These are phyloP conservation scores for Conistra vaccinii DNA, from an alignment of 2,888 invertebrate species.

Conservation along the genomic window DNA sequence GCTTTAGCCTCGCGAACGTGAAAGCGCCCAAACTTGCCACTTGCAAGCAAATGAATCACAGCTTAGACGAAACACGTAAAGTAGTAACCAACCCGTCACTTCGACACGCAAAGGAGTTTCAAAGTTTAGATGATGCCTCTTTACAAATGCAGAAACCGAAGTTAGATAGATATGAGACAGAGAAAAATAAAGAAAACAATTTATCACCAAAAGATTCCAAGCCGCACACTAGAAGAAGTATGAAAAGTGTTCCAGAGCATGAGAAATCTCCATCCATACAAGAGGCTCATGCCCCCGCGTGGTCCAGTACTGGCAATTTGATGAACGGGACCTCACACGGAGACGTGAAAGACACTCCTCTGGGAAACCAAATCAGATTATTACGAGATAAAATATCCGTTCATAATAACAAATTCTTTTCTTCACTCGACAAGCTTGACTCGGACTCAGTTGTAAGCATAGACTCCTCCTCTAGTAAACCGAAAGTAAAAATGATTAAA, in stretches of 20 bases:
- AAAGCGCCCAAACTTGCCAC: constrained; percentile 89
- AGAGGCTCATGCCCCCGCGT: constrained; percentile 68
- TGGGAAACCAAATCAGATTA: constrained; percentile 85
- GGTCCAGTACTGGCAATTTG: constrained; percentile 82
- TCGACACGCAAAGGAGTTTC: constrained; percentile 92
- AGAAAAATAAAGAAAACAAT: constrained; percentile 72
- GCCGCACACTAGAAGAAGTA: constrained; percentile 73
- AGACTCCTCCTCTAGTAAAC: constrained; percentile 80
- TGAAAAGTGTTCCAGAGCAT: constrained; percentile 85
- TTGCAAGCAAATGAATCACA: constrained; percentile 93
- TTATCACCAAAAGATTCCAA: constrained; percentile 74
- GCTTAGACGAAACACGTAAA: constrained; percentile 93
- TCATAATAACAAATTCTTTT: constrained; percentile 89
- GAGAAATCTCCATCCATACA: constrained; percentile 73
- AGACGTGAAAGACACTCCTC: constrained; percentile 79
- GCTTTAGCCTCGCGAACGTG: constrained; percentile 93
- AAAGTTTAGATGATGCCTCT: constrained; percentile 92
- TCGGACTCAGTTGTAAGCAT: constrained; percentile 73
- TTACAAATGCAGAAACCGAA: constrained; percentile 78
- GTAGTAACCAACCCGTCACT: constrained; percentile 80
- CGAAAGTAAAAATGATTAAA: constrained; percentile 91
- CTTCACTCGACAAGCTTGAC: constrained; percentile 91
- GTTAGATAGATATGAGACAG: constrained; percentile 73
- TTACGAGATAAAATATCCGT: constrained; percentile 85
- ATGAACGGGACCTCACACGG: constrained; percentile 80